Percentiles rank a stretch among this genome's conserved stretches.
phyloP scores from a whole-genome alignment of 2,888 invertebrate genomes.

The Aleiodes alternator region DNA sequence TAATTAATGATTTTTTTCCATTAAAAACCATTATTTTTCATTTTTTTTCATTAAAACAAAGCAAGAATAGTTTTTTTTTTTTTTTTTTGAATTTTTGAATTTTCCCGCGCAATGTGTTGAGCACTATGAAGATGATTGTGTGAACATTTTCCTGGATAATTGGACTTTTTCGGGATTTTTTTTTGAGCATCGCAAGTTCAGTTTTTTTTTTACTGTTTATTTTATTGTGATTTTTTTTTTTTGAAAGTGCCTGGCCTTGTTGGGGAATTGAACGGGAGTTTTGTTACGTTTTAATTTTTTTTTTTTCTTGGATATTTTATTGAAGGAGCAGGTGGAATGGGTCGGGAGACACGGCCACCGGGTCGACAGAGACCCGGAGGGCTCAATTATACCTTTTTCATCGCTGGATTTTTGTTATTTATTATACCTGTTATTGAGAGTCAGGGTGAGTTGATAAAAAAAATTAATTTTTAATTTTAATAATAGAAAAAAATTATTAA shows the following conservation, averaged over 20 bases:
- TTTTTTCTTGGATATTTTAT: slow-evolving; percentile 20
- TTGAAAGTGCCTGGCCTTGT: slow-evolving; percentile 46
- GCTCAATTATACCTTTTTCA: slow-evolving; percentile 48
- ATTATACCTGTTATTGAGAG: slow-evolving; percentile 46
- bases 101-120: too few relatives aligned
- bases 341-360: slow-evolving; percentile 57
- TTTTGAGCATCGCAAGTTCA: too few relatives aligned
- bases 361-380: slow-evolving; percentile 57
- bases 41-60: background rate
- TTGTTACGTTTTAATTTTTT: slow-evolving; percentile 20
- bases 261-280: slow-evolving; percentile 39
- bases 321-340: slow-evolving; percentile 51
- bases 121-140: too few relatives aligned
- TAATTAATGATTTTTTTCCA: slow-evolving; percentile 1
- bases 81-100: too few relatives aligned
- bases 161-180: too few relatives aligned
- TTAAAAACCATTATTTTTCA: slow-evolving; percentile 3
- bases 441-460: slow-evolving; percentile 53
- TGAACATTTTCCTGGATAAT: too few relatives aligned
- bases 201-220: background rate
- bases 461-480: too few relatives aligned
- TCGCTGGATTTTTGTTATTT: slow-evolving; percentile 52
- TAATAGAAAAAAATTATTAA: too few relatives aligned
- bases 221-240: background rate
- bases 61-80: background rate